phyloP scores from a whole-genome alignment of 2,113 vertebrate species.

The Clarias magur region DNA sequence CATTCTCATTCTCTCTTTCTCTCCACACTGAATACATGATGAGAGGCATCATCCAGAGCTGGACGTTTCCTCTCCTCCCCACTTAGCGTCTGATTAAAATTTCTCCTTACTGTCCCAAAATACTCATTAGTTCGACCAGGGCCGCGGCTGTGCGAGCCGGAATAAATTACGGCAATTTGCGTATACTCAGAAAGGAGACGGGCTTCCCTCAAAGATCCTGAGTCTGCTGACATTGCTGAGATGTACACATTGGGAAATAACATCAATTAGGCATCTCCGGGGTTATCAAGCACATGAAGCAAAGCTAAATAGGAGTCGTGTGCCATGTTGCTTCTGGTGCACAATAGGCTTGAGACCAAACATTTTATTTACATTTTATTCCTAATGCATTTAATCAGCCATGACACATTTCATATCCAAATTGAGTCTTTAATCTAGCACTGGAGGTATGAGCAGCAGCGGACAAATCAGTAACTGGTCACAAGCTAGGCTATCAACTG shows the following conservation, averaged over 20 bases:
- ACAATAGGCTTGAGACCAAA: background rate
- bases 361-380: background rate
- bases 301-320: background rate
- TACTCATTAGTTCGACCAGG: constrained; percentile 20
- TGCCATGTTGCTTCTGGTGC: background rate
- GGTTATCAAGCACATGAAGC: background rate
- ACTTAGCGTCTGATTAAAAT: constrained; percentile 38
- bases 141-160: background rate
- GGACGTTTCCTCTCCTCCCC: background rate
- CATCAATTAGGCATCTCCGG: background rate
- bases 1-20: constrained; percentile 4
- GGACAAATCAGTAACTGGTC: background rate
- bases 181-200: constrained; percentile 13
- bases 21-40: constrained; percentile 1
- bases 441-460: background rate
- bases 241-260: background rate
- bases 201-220: constrained; percentile 15
- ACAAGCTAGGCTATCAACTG: background rate
- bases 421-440: constrained; percentile 2
- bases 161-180: constrained; percentile 33
- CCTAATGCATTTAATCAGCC: background rate
- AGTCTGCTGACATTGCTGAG: background rate
- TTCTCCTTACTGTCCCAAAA: constrained; percentile 7
- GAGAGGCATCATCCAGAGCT: constrained; percentile 6
- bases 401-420: constrained; percentile 5